These are phyloP conservation scores for Adelosebastes latens DNA, from an alignment of 2,797 vertebrate species.

Conservation along the genomic window DNA sequence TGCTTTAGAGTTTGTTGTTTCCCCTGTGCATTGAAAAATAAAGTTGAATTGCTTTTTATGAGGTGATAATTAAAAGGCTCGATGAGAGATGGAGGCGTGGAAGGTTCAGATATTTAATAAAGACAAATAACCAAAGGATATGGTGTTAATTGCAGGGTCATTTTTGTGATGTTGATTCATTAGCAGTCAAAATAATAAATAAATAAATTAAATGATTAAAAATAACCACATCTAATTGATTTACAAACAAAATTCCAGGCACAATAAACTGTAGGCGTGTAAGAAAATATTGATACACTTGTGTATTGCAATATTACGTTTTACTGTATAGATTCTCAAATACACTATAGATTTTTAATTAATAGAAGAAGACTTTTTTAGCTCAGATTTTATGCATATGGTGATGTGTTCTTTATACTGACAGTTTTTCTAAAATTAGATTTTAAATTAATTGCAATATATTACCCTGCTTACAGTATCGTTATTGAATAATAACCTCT, in stretches of 20 bases:
- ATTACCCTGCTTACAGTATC: too few relatives aligned
- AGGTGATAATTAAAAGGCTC: slow-evolving; percentile 91
- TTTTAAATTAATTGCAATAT: too few relatives aligned
- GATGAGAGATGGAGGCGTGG: slow-evolving; percentile 82
- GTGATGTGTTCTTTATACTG: too few relatives aligned
- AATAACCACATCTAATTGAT: slow-evolving; percentile 44
- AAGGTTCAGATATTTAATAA: slow-evolving; percentile 86
- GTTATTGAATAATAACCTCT: too few relatives aligned
- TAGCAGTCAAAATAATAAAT: slow-evolving; percentile 25
- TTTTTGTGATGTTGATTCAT: slow-evolving; percentile 43
- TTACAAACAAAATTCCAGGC: neutral
- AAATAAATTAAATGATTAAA: slow-evolving; percentile 9
- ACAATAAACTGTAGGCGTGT: neutral
- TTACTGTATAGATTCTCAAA: too few relatives aligned
- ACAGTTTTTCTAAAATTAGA: too few relatives aligned
- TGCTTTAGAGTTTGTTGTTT: neutral
- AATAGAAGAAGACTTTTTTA: too few relatives aligned
- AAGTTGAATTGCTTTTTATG: slow-evolving; percentile 91
- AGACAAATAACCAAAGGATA: slow-evolving; percentile 75
- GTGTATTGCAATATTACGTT: too few relatives aligned
- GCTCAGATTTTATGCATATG: too few relatives aligned
- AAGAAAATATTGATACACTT: neutral
- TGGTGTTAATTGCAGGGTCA: slow-evolving; percentile 49
- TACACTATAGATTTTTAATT: too few relatives aligned
- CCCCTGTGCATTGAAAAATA: slow-evolving; percentile 78